Conservation (phyloP, 2,113 vertebrate genomes). For the Nasalis larvatus region DNA sequence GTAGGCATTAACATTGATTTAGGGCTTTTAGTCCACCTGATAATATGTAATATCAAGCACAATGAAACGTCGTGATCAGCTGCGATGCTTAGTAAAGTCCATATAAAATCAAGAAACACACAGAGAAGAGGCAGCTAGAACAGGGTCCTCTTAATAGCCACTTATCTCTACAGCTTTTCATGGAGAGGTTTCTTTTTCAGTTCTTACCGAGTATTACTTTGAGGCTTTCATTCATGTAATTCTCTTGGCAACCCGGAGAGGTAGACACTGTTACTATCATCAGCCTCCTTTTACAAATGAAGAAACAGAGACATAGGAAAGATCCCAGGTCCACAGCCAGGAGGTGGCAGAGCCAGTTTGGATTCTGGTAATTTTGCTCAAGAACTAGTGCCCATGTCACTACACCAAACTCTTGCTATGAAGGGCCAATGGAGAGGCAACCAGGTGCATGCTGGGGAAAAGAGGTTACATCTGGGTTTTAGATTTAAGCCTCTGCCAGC, state of each 20-base stretch:
- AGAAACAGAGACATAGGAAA: neutral
- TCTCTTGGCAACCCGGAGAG: neutral
- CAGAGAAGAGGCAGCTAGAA: neutral
- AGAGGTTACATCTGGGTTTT: neutral
- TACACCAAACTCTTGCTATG: accelerated
- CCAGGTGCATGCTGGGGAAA: accelerated
- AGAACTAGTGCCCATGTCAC: neutral
- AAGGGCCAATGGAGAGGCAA: neutral
- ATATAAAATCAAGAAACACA: neutral
- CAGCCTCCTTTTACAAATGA: neutral
- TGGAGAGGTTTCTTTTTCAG: neutral
- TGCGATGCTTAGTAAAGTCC: neutral
- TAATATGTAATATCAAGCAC: neutral
- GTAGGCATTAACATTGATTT: neutral
- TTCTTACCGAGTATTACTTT: neutral
- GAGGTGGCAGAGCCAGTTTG: neutral
- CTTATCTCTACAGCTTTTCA: neutral
- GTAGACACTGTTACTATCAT: neutral
- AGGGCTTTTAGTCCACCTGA: neutral
- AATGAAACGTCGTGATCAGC: neutral
- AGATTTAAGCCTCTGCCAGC: neutral
- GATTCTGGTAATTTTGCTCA: neutral
- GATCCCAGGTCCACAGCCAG: accelerated
- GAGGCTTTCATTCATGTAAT: neutral
- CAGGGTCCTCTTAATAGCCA: neutral